A percentile compares a stretch with the other conserved stretches of the same genome.
These are phyloP conservation scores for Pogonophryne albipinna DNA, from an alignment of 2,797 vertebrate genomes.

Conservation along the genomic window DNA sequence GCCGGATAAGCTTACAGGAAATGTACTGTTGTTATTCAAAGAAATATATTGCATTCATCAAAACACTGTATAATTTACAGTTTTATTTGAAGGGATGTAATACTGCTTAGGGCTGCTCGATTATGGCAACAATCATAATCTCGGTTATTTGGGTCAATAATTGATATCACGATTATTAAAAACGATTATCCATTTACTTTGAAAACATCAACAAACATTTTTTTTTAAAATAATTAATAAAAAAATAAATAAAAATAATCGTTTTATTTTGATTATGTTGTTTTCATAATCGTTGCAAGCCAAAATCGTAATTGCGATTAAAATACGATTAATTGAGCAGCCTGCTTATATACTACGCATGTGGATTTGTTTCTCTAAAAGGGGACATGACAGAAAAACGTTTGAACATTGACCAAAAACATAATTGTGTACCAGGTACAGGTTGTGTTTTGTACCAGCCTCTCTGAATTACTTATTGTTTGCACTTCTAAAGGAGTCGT, in stretches of 20 bases:
- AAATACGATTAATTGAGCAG: no score
- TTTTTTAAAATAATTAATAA: no score
- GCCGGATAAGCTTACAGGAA: not conserved
- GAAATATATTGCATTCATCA: not conserved
- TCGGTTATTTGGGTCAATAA: no score
- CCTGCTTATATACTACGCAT: not conserved
- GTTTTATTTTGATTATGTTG: no score
- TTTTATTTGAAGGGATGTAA: not conserved
- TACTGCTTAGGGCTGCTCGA: no score
- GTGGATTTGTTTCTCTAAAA: not conserved
- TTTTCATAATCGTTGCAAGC: no score
- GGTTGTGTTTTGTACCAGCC: not conserved
- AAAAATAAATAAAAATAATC: no score
- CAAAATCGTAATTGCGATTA: no score
- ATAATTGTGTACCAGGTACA: constrained; percentile 5
- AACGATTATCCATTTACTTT: no score
- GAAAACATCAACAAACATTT: no score
- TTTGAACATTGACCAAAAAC: not conserved
- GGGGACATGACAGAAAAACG: not conserved
- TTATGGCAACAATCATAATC: no score
- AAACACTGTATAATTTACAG: not conserved
- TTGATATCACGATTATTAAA: no score
- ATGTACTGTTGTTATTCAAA: not conserved
- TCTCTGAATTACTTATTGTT: not conserved
- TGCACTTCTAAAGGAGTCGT: not conserved